Conservation (phyloP, 2,888 invertebrate species). For the Cacoxenus indagator region DNA sequence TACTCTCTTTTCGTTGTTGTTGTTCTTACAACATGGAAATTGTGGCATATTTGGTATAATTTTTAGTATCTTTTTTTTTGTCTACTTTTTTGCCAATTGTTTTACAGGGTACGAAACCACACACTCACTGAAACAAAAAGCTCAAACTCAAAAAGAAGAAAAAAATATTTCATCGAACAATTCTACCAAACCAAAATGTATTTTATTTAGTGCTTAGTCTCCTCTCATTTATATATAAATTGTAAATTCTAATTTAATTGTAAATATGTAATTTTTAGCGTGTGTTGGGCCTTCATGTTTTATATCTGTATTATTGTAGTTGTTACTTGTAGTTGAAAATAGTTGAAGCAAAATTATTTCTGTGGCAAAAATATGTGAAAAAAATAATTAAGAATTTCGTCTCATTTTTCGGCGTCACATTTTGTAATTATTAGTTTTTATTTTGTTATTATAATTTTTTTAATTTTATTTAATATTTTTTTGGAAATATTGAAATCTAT, state of each 20-base stretch:
- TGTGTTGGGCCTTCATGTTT: neutral
- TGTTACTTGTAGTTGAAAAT: neutral
- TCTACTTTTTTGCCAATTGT: constrained; percentile 7
- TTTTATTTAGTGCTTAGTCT: constrained; percentile 26
- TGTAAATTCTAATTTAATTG: neutral
- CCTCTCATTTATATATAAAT: constrained; percentile 29
- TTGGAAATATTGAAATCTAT: constrained; percentile 4
- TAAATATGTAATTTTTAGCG: neutral
- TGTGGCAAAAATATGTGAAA: constrained; percentile 13
- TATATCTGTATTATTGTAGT: neutral
- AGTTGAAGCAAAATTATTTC: neutral
- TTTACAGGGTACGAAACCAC: constrained; percentile 8
- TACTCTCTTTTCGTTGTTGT: neutral
- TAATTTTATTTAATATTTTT: constrained; percentile 35
- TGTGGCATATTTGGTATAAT: constrained; percentile 18
- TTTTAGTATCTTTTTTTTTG: neutral
- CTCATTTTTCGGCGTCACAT: neutral
- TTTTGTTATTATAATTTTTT: constrained; percentile 22
- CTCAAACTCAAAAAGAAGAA: neutral
- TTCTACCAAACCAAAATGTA: constrained; percentile 33
- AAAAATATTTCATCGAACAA: constrained; percentile 12
- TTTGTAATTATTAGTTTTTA: neutral
- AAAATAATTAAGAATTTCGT: neutral
- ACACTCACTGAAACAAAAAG: too few relatives aligned
- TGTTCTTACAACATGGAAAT: constrained; percentile 20